These are phyloP conservation scores for Leptothorax acervorum DNA, from an alignment of 2,888 invertebrate genomes.

Conservation along the genomic window DNA sequence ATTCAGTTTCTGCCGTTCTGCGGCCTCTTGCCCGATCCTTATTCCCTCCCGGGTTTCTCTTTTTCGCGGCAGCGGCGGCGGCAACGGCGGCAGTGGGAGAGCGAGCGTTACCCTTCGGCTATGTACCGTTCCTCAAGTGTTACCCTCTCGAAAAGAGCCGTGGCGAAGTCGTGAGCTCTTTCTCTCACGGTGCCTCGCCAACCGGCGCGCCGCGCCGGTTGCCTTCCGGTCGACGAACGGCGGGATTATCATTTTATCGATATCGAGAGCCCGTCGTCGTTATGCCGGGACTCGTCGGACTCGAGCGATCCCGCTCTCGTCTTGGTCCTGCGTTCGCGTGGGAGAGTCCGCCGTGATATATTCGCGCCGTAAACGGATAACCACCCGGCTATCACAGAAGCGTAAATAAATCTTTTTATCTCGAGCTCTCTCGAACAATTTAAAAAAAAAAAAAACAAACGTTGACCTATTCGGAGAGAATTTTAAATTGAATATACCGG, in stretches of 20 bases:
- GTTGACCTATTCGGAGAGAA: not conserved
- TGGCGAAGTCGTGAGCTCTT: constrained; percentile 43
- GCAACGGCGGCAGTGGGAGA: constrained; percentile 43
- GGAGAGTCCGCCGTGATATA: constrained; percentile 19
- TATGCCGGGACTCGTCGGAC: constrained; percentile 4
- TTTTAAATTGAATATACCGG: not conserved
- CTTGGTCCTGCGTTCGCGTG: not conserved
- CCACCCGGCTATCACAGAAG: not conserved
- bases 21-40: constrained; percentile 40
- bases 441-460: not conserved
- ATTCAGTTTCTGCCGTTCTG: constrained; percentile 75
- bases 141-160: constrained; percentile 61
- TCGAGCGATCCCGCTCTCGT: not conserved
- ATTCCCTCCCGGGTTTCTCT: constrained; percentile 47
- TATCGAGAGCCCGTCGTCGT: constrained; percentile 40
- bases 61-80: constrained; percentile 45
- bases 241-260: constrained; percentile 50
- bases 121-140: constrained; percentile 68
- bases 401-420: not conserved
- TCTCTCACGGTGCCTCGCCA: constrained; percentile 65
- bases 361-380: constrained; percentile 20
- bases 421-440: not conserved
- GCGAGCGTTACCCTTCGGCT: constrained; percentile 54
- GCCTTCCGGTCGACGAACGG: constrained; percentile 59
- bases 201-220: constrained; percentile 33